Conservation (phyloP, 2,113 vertebrate genomes). For the Xiphophorus couchianus region DNA sequence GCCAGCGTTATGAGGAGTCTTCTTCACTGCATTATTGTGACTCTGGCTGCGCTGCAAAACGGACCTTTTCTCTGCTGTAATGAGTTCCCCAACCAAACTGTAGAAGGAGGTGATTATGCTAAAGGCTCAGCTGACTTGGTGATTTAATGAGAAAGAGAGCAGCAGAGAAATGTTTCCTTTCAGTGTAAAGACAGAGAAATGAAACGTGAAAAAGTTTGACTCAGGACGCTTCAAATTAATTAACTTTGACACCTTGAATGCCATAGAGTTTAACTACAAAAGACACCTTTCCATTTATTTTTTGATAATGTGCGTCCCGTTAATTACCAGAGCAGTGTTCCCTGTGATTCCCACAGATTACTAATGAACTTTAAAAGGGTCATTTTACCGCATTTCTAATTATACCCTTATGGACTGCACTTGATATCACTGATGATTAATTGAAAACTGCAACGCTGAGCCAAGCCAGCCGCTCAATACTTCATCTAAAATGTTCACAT, state of each 20-base stretch:
- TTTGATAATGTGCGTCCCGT: constrained; percentile 68
- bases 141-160: constrained; percentile 45
- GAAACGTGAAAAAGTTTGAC: constrained; percentile 60
- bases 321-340: constrained; percentile 56
- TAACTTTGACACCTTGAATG: constrained; percentile 64
- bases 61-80: constrained; percentile 45
- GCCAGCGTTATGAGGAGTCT: not conserved
- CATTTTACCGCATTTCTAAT: constrained; percentile 61
- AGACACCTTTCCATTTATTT: constrained; percentile 44
- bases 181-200: constrained; percentile 58
- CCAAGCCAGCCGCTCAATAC: not conserved
- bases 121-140: constrained; percentile 66
- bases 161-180: constrained; percentile 32
- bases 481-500: not conserved
- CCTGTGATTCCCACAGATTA: constrained; percentile 59
- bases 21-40: not conserved
- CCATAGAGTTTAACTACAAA: constrained; percentile 79
- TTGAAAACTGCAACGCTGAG: constrained; percentile 40
- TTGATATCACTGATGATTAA: constrained; percentile 42
- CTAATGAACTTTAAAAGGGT: constrained; percentile 57
- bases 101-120: constrained; percentile 68
- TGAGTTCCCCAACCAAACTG: constrained; percentile 65
- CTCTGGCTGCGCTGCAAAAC: too few species aligned
- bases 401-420: constrained; percentile 39
- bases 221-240: constrained; percentile 69